Base-by-base conservation (phyloP, 2,113 vertebrate genomes). In the Calonectris borealis region DNA sequence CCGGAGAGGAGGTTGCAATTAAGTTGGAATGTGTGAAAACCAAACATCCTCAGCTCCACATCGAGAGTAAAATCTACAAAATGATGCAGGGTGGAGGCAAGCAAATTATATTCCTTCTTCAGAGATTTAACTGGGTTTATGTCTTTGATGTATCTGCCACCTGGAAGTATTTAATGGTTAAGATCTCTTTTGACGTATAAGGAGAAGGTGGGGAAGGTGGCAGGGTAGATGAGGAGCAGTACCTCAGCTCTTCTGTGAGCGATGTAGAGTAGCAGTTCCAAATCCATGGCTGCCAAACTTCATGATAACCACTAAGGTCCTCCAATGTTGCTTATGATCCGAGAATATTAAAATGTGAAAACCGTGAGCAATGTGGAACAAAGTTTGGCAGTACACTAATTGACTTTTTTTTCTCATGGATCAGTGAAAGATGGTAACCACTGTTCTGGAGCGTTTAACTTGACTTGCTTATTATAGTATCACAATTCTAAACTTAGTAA, bases 51-150 rank as follows among this genome's bases (percentile, higher is more conserved):
- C 99, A 99, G 97, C 99, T 99, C 69, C 99, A 99, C 98, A 99
- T 99, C 17, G 99, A 99, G 98, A 99, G 99, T 98, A 99, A 99
- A 97, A 99, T 99, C 98, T 99, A 99, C 98, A 99, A 99, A 97
- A 99, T 99, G 99, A 99, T 99, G 99, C 99, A 99, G 97, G 99
- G 99, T 82, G 99, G 99, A 99, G 99, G 99, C 99, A 98, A 57
- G 88, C 51, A 69, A 88, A 65, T 69, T 58, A 19, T 83, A 89
- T 93, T 88, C 24, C 29, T 84, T 86, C 58, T 88, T 92, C 72
- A 46, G 20, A 44, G 9, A 38, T 64, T 68, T 64, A 80, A 42
- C 21, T 57, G 66, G 3, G 29, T 83, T 85, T 80, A 12, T 72
- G 13, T 48, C 24, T 90, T 58, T 66, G 32, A n/a, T 81, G 2